These are phyloP conservation scores for Geotrupes spiniger DNA, from an alignment of 2,888 invertebrate genomes.

Conservation along the genomic window DNA sequence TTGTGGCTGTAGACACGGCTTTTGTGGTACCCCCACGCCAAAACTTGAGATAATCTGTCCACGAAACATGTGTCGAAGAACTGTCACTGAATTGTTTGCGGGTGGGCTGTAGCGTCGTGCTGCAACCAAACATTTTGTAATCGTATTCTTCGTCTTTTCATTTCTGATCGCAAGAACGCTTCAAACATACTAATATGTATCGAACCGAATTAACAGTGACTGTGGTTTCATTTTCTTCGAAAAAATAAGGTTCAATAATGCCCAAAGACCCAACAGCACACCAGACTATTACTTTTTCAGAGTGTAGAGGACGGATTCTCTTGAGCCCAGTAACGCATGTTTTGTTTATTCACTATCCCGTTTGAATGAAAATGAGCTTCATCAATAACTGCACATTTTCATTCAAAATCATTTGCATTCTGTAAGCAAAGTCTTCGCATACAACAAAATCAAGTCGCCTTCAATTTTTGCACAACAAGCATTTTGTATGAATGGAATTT, in stretches of 20 bases:
- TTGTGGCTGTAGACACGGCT: neutral
- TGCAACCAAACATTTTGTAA: too few relatives aligned
- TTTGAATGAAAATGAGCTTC: neutral
- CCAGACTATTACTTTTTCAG: neutral
- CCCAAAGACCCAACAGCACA: neutral
- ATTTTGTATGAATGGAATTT: neutral
- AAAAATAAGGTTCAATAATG: conserved; percentile 1
- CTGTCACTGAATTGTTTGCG: too few relatives aligned
- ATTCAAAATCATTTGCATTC: conserved; percentile 4
- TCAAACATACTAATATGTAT: neutral
- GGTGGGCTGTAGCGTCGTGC: too few relatives aligned
- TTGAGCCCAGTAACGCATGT: too few relatives aligned
- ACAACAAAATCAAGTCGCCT: too few relatives aligned
- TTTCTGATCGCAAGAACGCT: neutral
- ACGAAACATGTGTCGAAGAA: too few relatives aligned
- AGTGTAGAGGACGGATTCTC: neutral
- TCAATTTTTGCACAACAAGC: too few relatives aligned
- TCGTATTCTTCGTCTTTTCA: too few relatives aligned
- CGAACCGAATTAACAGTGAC: neutral
- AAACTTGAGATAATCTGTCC: too few relatives aligned
- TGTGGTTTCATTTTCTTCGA: neutral
- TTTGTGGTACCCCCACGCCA: neutral
- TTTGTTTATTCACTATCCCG: neutral
- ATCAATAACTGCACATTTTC: neutral
- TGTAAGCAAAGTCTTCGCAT: neutral